phyloP scores from a whole-genome alignment of 2,113 vertebrate species.

The Tetrao urogallus region DNA sequence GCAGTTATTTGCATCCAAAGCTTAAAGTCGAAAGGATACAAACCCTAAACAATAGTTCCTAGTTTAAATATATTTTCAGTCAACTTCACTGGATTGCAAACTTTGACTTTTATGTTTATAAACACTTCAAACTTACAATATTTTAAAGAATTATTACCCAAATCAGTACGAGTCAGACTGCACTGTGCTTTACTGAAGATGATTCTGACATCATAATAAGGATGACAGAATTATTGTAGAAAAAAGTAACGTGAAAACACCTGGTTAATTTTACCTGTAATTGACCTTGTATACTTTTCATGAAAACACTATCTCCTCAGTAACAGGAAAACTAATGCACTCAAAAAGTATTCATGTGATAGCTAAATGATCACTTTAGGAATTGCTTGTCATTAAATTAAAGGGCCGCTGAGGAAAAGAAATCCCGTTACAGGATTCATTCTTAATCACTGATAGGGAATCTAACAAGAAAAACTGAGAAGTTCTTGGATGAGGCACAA shows the following conservation, averaged over 20 bases:
- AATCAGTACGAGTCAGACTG: not conserved
- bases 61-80: not conserved
- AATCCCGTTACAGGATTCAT: not conserved
- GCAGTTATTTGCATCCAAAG: not conserved
- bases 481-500: not conserved
- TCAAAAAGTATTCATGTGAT: not conserved
- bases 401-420: not conserved
- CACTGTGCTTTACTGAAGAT: not conserved
- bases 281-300: not conserved
- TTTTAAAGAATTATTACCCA: not conserved
- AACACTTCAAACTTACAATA: not conserved
- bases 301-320: not conserved
- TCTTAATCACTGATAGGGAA: not conserved
- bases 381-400: not conserved
- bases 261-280: not conserved
- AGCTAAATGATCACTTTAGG: not conserved
- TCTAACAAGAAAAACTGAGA: not conserved
- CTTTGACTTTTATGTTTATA: not conserved
- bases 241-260: not conserved
- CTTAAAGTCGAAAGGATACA: not conserved
- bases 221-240: not conserved
- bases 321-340: not conserved
- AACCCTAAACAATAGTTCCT: not conserved
- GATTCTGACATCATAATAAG: not conserved
- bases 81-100: not conserved